A percentile compares a stretch with the other conserved stretches of the same genome.
These are phyloP conservation scores for Desoria tigrina DNA, from an alignment of 2,888 invertebrate genomes.

Conservation along the genomic window DNA sequence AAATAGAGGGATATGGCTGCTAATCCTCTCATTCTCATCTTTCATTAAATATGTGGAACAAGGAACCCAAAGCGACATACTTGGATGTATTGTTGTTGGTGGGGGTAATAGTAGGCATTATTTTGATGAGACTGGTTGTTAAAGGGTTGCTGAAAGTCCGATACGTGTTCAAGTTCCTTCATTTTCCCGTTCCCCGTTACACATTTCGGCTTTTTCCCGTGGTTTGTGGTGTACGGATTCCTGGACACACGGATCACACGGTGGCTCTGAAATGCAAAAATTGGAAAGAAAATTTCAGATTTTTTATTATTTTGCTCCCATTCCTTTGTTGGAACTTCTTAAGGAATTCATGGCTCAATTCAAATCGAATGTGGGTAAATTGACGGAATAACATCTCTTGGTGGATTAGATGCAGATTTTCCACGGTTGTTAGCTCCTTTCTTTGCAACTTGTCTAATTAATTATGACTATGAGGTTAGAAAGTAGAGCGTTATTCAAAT, in stretches of 20 bases:
- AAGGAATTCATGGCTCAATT: no score
- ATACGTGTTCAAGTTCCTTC: conserved; percentile 40
- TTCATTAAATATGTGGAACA: conserved; percentile 5
- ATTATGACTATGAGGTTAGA: not conserved
- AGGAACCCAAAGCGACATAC: conserved; percentile 31
- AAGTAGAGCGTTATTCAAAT: conserved; percentile 11
- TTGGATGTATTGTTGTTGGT: conserved; percentile 38
- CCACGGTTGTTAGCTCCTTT: no score
- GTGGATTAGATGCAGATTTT: no score
- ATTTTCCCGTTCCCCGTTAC: conserved; percentile 1
- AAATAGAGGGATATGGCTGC: no score
- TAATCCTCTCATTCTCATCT: conserved; percentile 3
- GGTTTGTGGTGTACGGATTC: conserved; percentile 41
- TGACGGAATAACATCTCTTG: no score
- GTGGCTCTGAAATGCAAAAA: conserved; percentile 33
- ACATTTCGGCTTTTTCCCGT: conserved; percentile 11
- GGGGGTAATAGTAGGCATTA: conserved; percentile 23
- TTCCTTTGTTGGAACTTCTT: no score
- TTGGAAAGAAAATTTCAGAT: conserved; percentile 15
- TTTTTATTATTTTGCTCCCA: not conserved
- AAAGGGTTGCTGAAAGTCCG: conserved; percentile 25
- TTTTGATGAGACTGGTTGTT: conserved; percentile 31
- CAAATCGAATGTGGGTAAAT: no score
- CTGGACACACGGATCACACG: conserved; percentile 41
- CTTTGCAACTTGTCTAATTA: conserved; percentile 6